Conservation (phyloP, 1,140 invertebrate species). For the Ceratina calcarata region DNA sequence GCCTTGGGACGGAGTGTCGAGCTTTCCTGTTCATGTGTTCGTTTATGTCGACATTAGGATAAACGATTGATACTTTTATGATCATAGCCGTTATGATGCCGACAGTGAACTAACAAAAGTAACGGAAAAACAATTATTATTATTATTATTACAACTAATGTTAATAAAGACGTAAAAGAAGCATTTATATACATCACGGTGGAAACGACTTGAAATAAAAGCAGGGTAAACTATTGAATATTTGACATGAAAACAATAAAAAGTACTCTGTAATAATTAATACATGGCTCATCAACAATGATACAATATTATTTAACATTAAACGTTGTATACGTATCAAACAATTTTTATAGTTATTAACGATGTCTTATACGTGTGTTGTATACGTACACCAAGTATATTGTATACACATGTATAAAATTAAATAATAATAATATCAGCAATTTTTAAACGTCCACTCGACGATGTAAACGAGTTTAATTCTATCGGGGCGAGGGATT, state of each 20-base stretch:
- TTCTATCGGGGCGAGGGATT: neutral
- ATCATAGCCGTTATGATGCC: neutral
- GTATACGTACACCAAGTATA: neutral
- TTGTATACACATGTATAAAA: neutral
- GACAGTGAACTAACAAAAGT: neutral
- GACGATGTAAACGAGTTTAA: neutral
- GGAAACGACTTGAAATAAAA: neutral
- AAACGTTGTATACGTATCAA: slow-evolving; percentile 34
- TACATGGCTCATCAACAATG: slow-evolving; percentile 29
- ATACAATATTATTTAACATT: slow-evolving; percentile 25
- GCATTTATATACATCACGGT: slow-evolving; percentile 9
- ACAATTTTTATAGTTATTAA: slow-evolving; percentile 33
- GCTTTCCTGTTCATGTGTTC: neutral
- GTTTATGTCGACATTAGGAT: neutral
- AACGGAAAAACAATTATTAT: neutral
- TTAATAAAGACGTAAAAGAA: slow-evolving; percentile 6
- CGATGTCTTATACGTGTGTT: slow-evolving; percentile 25
- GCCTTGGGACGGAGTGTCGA: no score
- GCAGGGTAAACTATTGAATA: neutral
- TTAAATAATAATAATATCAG: slow-evolving; percentile 5
- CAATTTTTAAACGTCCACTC: no score
- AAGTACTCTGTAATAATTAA: slow-evolving; percentile 27
- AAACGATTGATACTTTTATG: neutral
- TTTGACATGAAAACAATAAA: slow-evolving; percentile 24
- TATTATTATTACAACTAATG: neutral